A percentile compares a stretch with the other conserved stretches of the same genome.
Conservation (phyloP, 35 echinoderm and acorn worm species). For the Holothuria glaberrima region DNA sequence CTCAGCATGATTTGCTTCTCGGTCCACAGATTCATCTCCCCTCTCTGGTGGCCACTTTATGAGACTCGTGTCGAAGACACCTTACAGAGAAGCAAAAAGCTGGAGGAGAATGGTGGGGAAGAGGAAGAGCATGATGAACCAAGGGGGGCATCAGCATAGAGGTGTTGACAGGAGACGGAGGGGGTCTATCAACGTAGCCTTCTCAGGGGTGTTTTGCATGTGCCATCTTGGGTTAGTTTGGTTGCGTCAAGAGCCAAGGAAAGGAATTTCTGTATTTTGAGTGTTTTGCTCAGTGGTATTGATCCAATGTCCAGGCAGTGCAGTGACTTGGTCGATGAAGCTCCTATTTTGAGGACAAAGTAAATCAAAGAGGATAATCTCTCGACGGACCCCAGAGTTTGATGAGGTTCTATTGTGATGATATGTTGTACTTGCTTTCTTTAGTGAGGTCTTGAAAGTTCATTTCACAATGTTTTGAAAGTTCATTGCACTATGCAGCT, state of each 20-base stretch:
- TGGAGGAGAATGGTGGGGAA: constrained; percentile 1
- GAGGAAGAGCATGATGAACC: constrained; percentile 20
- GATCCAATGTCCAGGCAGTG: not conserved
- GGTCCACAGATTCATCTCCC: constrained; percentile 35
- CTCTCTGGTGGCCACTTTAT: constrained; percentile 52
- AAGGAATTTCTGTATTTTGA: not conserved
- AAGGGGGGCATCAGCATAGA: constrained; percentile 11
- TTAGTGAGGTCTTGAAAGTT: no score
- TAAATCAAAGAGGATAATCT: no score
- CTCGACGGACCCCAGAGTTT: no score
- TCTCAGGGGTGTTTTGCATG: not conserved
- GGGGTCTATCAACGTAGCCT: not conserved
- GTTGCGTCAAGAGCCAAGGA: not conserved
- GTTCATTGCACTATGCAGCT: no score
- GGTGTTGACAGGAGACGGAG: not conserved
- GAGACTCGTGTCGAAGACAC: constrained; percentile 48
- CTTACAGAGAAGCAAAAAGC: constrained; percentile 31
- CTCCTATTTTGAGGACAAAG: not conserved
- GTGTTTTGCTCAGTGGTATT: not conserved
- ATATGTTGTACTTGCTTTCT: no score
- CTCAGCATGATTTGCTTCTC: not conserved
- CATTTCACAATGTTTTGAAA: no score
- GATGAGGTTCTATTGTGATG: no score
- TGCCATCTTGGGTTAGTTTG: not conserved
- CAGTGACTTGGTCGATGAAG: not conserved